phyloP scores from a whole-genome alignment of 2,888 invertebrate genomes.

The Drosophila silvestris region DNA sequence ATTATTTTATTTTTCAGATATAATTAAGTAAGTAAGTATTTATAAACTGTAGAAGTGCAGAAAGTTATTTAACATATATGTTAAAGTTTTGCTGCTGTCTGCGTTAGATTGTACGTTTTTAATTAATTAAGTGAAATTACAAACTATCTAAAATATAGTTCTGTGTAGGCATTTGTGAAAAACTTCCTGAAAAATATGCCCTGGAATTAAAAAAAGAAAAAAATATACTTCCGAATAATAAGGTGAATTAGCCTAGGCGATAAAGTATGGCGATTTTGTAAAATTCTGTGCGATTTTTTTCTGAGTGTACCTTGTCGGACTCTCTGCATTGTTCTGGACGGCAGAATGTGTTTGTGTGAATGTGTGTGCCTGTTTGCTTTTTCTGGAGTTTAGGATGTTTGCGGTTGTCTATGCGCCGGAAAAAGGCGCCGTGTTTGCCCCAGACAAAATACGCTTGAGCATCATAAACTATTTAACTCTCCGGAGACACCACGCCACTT shows the following conservation, averaged over 20 bases:
- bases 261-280: neutral
- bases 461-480: constrained; percentile 56
- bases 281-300: neutral
- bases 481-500: constrained; percentile 28
- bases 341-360: neutral
- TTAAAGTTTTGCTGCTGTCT: neutral
- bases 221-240: neutral
- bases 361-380: constrained; percentile 30
- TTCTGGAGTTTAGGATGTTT: constrained; percentile 55
- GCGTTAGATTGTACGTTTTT: neutral
- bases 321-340: constrained; percentile 45
- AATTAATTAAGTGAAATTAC: neutral
- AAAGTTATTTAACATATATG: neutral
- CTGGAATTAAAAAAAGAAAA: neutral
- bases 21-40: neutral
- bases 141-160: neutral
- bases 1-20: neutral
- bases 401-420: constrained; percentile 44
- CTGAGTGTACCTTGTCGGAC: constrained; percentile 7
- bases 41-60: neutral
- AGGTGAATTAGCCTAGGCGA: neutral
- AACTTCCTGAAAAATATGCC: neutral
- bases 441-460: constrained; percentile 46
- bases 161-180: neutral
- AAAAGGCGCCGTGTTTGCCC: constrained; percentile 31